Conservation (phyloP, 2,113 vertebrate species). For the Pica pica region DNA sequence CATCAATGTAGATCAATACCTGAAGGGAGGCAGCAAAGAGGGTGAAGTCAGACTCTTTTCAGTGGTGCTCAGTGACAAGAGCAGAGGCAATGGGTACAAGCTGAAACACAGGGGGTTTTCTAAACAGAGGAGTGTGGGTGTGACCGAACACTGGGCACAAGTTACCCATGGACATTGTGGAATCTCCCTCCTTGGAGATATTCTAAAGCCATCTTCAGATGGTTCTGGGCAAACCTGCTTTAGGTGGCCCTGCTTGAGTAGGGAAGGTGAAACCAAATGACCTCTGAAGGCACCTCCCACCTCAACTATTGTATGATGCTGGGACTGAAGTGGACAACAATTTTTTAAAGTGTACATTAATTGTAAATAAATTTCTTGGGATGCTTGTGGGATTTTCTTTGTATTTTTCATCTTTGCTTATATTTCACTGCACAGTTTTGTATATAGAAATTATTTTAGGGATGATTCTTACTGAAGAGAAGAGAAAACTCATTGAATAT, state of each 20-base stretch:
- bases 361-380: neutral
- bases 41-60: neutral
- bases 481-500: neutral
- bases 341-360: neutral
- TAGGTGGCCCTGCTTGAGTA: neutral
- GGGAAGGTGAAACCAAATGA: neutral
- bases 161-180: neutral
- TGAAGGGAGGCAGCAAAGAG: neutral
- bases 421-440: neutral
- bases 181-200: neutral
- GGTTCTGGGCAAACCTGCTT: neutral
- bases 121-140: neutral
- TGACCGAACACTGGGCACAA: neutral
- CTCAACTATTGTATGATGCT: neutral
- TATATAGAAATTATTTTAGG: neutral
- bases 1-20: neutral
- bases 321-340: neutral
- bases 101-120: neutral
- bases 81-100: neutral
- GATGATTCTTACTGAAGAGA: neutral
- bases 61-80: neutral
- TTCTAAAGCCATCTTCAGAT: neutral
- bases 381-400: neutral
- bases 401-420: neutral
- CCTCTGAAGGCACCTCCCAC: neutral